Conservation (phyloP, 2,888 invertebrate species). For the Yponomeuta sedellus region DNA sequence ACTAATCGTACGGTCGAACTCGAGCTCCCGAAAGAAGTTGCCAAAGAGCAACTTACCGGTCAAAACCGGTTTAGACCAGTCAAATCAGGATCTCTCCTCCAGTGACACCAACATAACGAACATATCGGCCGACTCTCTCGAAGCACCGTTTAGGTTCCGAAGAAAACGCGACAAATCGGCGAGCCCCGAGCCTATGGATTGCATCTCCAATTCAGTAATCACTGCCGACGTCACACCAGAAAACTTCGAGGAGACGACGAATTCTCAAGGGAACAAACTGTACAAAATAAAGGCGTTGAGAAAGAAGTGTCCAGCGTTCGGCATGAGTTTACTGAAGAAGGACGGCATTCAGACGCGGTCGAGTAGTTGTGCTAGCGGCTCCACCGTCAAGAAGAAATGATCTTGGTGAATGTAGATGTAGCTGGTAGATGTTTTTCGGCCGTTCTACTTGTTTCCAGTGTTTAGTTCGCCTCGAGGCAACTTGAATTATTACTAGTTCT, state of each 20-base stretch:
- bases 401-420: slow-evolving; percentile 29
- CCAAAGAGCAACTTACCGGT: slow-evolving; percentile 46
- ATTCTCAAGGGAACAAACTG: slow-evolving; percentile 68
- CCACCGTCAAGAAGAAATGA: slow-evolving; percentile 73
- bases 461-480: slow-evolving; percentile 12
- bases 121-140: slow-evolving; percentile 65
- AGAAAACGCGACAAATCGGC: slow-evolving; percentile 65
- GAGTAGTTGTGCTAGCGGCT: slow-evolving; percentile 58
- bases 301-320: slow-evolving; percentile 64
- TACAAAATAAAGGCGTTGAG: slow-evolving; percentile 69
- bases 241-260: slow-evolving; percentile 61
- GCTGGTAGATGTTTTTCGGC: neutral
- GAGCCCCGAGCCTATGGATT: slow-evolving; percentile 70
- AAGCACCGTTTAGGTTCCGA: slow-evolving; percentile 61
- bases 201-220: slow-evolving; percentile 55
- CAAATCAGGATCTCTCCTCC: slow-evolving; percentile 63
- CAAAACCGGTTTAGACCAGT: slow-evolving; percentile 45
- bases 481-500: no score
- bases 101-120: slow-evolving; percentile 70
- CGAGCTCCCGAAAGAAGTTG: slow-evolving; percentile 59
- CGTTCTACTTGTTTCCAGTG: neutral
- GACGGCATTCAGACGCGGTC: slow-evolving; percentile 68
- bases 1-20: slow-evolving; percentile 60
- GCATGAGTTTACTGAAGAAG: slow-evolving; percentile 58
- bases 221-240: slow-evolving; percentile 65